These are phyloP conservation scores for Heterotilapia buettikoferi DNA, from an alignment of 2,113 vertebrate species.

Conservation along the genomic window DNA sequence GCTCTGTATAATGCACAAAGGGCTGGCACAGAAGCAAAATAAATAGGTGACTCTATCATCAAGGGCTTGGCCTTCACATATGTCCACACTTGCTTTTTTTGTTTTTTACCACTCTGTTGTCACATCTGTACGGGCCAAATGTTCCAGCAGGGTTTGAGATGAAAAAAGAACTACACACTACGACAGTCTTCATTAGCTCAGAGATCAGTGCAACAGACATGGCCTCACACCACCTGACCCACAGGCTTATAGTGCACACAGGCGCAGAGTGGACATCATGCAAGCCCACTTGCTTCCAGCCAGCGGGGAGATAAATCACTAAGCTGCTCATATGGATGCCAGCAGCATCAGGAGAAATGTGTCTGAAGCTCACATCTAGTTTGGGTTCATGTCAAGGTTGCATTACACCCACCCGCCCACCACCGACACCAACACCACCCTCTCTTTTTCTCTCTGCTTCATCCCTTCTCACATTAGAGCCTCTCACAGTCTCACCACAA, in stretches of 20 bases:
- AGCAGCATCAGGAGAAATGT: constrained; percentile 34
- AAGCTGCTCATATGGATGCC: constrained; percentile 49
- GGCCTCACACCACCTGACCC: constrained; percentile 30
- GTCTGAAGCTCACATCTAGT: constrained; percentile 52
- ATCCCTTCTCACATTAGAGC: constrained; percentile 69
- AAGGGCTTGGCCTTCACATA: background rate
- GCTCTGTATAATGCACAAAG: constrained; percentile 50
- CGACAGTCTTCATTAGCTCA: constrained; percentile 10
- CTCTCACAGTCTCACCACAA: constrained; percentile 54
- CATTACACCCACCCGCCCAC: constrained; percentile 30
- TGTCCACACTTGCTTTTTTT: background rate
- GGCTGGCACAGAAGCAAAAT: constrained; percentile 11
- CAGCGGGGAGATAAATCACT: constrained; percentile 30
- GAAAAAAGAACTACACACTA: background rate
- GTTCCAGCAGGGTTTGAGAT: background rate
- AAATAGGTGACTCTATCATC: constrained; percentile 4
- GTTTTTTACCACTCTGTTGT: background rate
- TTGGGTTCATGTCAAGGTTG: constrained; percentile 66
- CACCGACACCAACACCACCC: constrained; percentile 26
- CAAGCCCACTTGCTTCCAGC: constrained; percentile 8
- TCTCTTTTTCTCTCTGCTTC: constrained; percentile 24
- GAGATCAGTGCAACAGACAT: constrained; percentile 16
- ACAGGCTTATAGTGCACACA: background rate
- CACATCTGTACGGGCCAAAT: background rate
- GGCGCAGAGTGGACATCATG: constrained; percentile 27